These are phyloP conservation scores for Microtus montanus DNA, from an alignment of 2,113 vertebrate species.

Conservation along the genomic window DNA sequence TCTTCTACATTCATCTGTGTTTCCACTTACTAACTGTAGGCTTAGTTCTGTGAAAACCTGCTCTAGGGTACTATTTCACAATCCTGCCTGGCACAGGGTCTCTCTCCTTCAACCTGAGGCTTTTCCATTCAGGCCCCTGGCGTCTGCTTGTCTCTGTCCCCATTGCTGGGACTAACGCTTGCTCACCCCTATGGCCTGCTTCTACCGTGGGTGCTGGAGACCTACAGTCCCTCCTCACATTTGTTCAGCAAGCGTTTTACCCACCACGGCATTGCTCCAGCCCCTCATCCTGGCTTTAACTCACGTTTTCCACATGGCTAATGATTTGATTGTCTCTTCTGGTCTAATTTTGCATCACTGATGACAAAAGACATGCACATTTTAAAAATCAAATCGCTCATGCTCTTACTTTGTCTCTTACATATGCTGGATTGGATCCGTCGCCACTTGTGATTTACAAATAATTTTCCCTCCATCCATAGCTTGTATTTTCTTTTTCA, in stretches of 20 bases:
- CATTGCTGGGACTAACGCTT: too few relatives aligned
- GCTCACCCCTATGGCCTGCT: not conserved
- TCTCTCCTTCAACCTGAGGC: too few relatives aligned
- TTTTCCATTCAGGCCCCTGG: not conserved
- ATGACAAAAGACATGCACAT: not conserved
- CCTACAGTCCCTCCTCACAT: not conserved
- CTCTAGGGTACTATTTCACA: too few relatives aligned
- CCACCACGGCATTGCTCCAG: not conserved
- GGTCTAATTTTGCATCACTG: not conserved
- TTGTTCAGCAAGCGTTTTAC: not conserved
- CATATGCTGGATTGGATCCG: not conserved
- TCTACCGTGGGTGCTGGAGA: not conserved
- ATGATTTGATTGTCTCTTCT: not conserved
- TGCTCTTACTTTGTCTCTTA: constrained; percentile 2
- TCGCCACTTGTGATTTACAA: not conserved
- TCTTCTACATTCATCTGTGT: not conserved
- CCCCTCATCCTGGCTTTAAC: not conserved
- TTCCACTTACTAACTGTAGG: not conserved
- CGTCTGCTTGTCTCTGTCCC: not conserved
- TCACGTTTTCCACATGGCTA: not conserved
- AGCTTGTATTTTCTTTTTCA: constrained; percentile 6
- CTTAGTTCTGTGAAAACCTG: not conserved
- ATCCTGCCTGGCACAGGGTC: too few relatives aligned
- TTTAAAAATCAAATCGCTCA: constrained; percentile 32
- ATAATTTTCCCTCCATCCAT: not conserved